These are phyloP conservation scores for Coregonus clupeaformis DNA, from an alignment of 2,113 vertebrate species.

Conservation along the genomic window DNA sequence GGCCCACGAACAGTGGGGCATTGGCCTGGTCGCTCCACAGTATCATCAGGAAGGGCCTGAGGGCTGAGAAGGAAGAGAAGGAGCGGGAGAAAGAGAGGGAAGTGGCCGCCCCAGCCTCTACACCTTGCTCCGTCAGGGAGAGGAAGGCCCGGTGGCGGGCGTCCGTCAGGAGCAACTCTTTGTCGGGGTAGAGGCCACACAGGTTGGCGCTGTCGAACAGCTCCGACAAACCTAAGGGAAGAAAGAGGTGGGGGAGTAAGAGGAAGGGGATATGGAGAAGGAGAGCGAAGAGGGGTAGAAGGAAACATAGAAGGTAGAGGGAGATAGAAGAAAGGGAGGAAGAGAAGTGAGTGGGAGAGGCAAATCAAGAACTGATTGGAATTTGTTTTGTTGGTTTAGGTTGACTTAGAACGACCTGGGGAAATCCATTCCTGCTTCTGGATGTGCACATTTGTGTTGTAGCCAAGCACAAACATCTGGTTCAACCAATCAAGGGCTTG, in stretches of 20 bases:
- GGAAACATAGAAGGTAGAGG: too few species aligned
- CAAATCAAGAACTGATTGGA: background rate
- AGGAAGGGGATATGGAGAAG: background rate
- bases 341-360: background rate
- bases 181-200: constrained; percentile 58
- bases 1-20: constrained; percentile 68
- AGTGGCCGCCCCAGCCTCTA: constrained; percentile 64
- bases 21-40: constrained; percentile 66
- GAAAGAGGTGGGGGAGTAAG: too few species aligned
- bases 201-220: constrained; percentile 60
- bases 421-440: too few species aligned
- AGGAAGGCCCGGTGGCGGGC: constrained; percentile 67
- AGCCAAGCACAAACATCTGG: too few species aligned
- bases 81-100: constrained; percentile 54
- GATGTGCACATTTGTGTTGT: too few species aligned
- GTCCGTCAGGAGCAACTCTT: constrained; percentile 45
- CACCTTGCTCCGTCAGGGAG: constrained; percentile 59
- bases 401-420: too few species aligned
- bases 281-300: too few species aligned
- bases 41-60: constrained; percentile 71
- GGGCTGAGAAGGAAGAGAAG: constrained; percentile 53
- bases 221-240: constrained; percentile 47
- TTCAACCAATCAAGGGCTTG: too few species aligned
- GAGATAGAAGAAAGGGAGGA: background rate
- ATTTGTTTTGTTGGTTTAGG: too few species aligned